phyloP scores from a whole-genome alignment of 2,113 vertebrate species.

The Rhinichthys klamathensis region DNA sequence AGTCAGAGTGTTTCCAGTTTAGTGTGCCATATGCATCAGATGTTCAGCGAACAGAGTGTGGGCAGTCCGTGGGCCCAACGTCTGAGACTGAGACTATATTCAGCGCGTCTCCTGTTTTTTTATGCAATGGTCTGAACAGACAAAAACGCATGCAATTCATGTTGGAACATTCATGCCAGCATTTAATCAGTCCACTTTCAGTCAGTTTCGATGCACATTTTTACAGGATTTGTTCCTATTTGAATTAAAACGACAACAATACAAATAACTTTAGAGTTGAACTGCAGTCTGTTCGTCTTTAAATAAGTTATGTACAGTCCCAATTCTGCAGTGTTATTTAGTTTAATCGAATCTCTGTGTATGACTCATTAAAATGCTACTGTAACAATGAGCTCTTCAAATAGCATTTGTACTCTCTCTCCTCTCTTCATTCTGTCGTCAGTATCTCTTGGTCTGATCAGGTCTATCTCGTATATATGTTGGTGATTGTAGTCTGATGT shows the following conservation, averaged over 20 bases:
- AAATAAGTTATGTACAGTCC: neutral
- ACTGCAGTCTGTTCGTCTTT: neutral
- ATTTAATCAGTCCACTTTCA: neutral
- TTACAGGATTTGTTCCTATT: neutral
- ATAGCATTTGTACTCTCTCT: neutral
- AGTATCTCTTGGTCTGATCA: neutral
- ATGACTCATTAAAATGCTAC: neutral
- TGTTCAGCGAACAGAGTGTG: neutral
- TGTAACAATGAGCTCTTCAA: neutral
- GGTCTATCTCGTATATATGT: neutral
- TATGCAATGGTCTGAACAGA: neutral
- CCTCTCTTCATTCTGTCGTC: neutral
- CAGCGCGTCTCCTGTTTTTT: neutral
- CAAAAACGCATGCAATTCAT: no score
- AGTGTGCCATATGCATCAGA: neutral
- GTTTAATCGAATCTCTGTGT: neutral
- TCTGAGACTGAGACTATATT: neutral
- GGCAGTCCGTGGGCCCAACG: neutral
- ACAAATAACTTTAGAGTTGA: neutral
- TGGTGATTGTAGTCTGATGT: neutral
- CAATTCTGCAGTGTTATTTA: neutral
- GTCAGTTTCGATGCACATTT: neutral
- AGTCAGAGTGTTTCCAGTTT: neutral
- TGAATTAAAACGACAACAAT: neutral
- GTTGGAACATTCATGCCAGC: neutral